Base-by-base conservation (phyloP, 2,797 vertebrate genomes). In the Holocentrus rufus region DNA sequence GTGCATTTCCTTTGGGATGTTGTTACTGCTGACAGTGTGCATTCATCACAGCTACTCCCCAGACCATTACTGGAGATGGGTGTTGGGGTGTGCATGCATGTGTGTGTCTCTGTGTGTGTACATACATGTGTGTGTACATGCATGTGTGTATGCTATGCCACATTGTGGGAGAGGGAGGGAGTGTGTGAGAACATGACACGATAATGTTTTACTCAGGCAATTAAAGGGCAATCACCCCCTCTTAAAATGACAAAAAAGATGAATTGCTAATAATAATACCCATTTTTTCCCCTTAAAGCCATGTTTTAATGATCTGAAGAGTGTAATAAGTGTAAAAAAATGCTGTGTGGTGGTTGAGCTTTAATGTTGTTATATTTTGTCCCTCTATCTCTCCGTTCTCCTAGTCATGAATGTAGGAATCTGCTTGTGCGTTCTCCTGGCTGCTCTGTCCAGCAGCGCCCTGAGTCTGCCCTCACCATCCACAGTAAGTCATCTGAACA, bases 341-440 rank as follows among this genome's bases (percentile, higher is more conserved):
- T n/a, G n/a, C n/a, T n/a, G n/a, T n/a, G n/a, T n/a, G n/a, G n/a
- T n/a, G n/a, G n/a, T n/a, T n/a, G n/a, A n/a, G n/a, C n/a, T 71
- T 39, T 56, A 22, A 74, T 50, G 50, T 22, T 14, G 1, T 44
- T 2, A n/a, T 65, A 2, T 62, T 42, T 11, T 69, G 1, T 27
- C 15, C 44, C 39, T 67, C 36, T 47, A n/a, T 34, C 27, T 70
- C 27, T 74, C 30, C 60, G 10, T 70, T 46, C 52, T n/a, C 30
- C 0, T 77, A 92, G 91, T 57, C 87, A 93, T 93, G 92, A 90
- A 91, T 85, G 77, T 84, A 67, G 82, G 89, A 2, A 86, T 93
- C 76, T 91, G 74, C 65, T 82, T 89, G 87, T 91, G 90, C 68
- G 85, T 93, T 47, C 80, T 93, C 69, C 78, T 93, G 81, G 90